Evolutionary conservation across 2,888 invertebrate species (phyloP).

Genomic region (Emmelina monodactyla): DNA sequence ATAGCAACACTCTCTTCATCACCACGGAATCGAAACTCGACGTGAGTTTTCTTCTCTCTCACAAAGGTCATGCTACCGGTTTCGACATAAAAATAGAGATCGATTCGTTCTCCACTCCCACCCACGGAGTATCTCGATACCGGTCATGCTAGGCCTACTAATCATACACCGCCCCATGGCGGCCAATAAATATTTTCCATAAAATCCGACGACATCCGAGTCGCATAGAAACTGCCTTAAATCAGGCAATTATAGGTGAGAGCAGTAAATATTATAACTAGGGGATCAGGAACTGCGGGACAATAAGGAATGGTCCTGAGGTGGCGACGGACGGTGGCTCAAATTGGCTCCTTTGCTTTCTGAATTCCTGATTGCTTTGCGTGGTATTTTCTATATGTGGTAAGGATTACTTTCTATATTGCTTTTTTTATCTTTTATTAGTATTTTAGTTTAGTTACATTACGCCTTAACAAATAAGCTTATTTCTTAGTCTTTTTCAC

Average conservation of each 20-base stretch:
- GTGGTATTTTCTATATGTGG: slow-evolving; percentile 18
- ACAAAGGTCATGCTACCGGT: too few relatives aligned
- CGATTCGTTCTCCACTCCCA: too few relatives aligned
- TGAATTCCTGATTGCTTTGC: not conserved
- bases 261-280: slow-evolving; percentile 54
- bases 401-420: slow-evolving; percentile 12
- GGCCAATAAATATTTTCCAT: slow-evolving; percentile 61
- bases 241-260: slow-evolving; percentile 63
- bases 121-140: too few relatives aligned
- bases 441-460: not conserved
- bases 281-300: slow-evolving; percentile 20
- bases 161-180: too few relatives aligned
- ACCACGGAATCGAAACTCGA: too few relatives aligned
- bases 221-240: slow-evolving; percentile 60
- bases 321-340: not conserved
- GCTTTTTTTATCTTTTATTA: slow-evolving; percentile 11
- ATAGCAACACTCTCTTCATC: too few relatives aligned
- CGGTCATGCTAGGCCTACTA: too few relatives aligned
- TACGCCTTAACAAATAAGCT: too few relatives aligned
- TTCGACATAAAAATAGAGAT: too few relatives aligned
- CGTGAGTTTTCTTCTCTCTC: too few relatives aligned
- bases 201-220: slow-evolving; percentile 44
- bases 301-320: slow-evolving; percentile 15
- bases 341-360: not conserved
- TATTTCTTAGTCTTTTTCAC: too few relatives aligned